Base-by-base conservation (phyloP, 1,140 invertebrate genomes). In the Ylistrum balloti region DNA sequence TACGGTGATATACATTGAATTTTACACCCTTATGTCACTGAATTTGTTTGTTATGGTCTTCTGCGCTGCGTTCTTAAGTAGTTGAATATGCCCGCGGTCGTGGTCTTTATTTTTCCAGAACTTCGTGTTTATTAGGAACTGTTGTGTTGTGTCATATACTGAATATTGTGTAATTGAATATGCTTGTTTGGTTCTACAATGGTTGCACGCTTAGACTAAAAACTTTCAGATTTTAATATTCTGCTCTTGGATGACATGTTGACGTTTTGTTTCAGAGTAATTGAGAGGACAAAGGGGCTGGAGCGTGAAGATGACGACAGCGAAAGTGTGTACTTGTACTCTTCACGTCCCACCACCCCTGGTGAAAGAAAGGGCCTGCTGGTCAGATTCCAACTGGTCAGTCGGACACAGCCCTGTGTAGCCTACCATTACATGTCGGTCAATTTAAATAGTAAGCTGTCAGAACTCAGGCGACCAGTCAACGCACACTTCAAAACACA, bases 341-440 rank as follows among this genome's bases (percentile, higher is more conserved):
- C 91, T 22, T 92, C 91, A 5, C 88, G 88, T n/a, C 91, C 91
- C 9, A 87, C 86, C 17, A 92, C 89, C 17, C 91, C 91, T 3
- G 87, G 91, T 11, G 88, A 90, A 20, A 86, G 86, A 35, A 88
- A 33, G 17, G 86, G 86, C 22, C 32, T 92, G 5, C 33, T 92
- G 48, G 88, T 92, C 0, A 90, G 86, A 41, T 90, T 92, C 35
- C 91, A 92, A 38, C 88, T 88, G 10, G 91, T 92, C 7, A 87
- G 89, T 11, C 41, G 89, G 45, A 90, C 91, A 11, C 91, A 90
- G 3, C 91, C 88, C 86, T 90, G 88, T 45, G 38, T 87, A 0
- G 28, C 88, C 0, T 86, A 89, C 28, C 87, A 90, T 2, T 90
- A 90, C 86, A 90, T 92, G 74, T 45, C 88, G 20, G 89, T 92